Conservation (phyloP, 2,888 invertebrate genomes). For the Lucinisca nassula region DNA sequence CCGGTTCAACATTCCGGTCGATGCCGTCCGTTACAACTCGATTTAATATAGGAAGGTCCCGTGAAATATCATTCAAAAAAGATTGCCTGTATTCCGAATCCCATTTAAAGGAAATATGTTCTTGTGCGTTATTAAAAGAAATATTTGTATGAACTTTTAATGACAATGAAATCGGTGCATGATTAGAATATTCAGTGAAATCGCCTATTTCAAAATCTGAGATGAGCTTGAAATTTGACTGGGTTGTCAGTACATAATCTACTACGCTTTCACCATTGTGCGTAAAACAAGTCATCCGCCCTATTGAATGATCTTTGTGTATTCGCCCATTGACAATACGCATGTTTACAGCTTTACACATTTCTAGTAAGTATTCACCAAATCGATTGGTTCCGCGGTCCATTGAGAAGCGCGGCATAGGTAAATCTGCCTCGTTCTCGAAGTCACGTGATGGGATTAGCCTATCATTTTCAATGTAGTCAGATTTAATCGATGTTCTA, state of each 20-base stretch:
- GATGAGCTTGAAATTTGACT: background rate
- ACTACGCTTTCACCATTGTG: slow-evolving; percentile 28
- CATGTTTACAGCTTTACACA: slow-evolving; percentile 21
- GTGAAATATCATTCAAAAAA: background rate
- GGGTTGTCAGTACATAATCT: slow-evolving; percentile 7
- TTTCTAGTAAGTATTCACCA: slow-evolving; percentile 15
- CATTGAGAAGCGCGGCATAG: background rate
- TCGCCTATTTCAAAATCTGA: background rate
- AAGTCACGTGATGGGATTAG: background rate
- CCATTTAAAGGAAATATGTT: background rate
- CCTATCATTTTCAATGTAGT: background rate
- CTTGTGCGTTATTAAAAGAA: background rate
- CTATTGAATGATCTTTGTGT: background rate
- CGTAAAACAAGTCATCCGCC: slow-evolving; percentile 3
- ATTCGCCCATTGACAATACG: slow-evolving; percentile 16
- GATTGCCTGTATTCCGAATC: background rate
- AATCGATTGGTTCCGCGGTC: slow-evolving; percentile 20
- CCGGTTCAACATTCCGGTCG: background rate
- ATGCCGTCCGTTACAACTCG: background rate
- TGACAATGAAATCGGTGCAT: background rate
- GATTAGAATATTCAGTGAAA: slow-evolving; percentile 27
- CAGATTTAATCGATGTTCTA: slow-evolving; percentile 4
- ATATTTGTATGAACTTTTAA: background rate
- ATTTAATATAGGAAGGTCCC: background rate
- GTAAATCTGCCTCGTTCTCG: background rate